A percentile compares a stretch with the other conserved stretches of the same genome.
Evolutionary conservation across 64 coral and sea anemone species (phyloP).

Genomic region (Montipora sp.): DNA sequence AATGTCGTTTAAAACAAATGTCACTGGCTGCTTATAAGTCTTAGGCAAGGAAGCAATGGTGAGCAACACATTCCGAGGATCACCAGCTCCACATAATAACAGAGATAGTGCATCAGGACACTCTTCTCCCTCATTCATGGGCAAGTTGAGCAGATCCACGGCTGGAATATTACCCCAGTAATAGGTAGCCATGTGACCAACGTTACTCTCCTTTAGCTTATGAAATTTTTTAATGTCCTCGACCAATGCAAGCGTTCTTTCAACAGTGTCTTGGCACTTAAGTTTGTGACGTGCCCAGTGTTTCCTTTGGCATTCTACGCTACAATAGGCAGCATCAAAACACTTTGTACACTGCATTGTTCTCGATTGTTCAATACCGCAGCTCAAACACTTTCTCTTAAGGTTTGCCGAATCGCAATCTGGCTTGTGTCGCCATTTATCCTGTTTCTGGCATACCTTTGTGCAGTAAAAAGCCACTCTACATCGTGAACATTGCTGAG

Average conservation of each 20-base stretch:
- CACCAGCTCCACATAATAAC: slow-evolving; percentile 64
- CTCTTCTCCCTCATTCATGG: slow-evolving; percentile 49
- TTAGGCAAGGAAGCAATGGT: slow-evolving; percentile 55
- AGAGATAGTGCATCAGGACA: slow-evolving; percentile 36
- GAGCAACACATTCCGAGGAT: slow-evolving; percentile 61
- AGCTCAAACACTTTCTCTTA: slow-evolving; percentile 21
- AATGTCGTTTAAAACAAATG: slow-evolving; percentile 66
- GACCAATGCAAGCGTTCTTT: slow-evolving; percentile 7
- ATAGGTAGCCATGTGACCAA: slow-evolving; percentile 1
- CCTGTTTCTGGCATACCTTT: slow-evolving; percentile 50
- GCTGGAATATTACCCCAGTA: slow-evolving; percentile 73
- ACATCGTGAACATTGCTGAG: slow-evolving; percentile 24
- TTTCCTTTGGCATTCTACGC: slow-evolving; percentile 47
- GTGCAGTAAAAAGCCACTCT: slow-evolving; percentile 39
- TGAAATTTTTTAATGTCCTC: no score
- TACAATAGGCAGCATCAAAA: slow-evolving; percentile 40
- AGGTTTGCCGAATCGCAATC: slow-evolving; percentile 42
- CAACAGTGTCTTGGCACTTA: neutral
- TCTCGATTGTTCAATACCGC: slow-evolving; percentile 12
- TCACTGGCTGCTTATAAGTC: slow-evolving; percentile 48
- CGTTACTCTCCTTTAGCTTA: neutral
- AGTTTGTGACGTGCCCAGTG: slow-evolving; percentile 14
- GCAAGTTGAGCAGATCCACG: slow-evolving; percentile 59
- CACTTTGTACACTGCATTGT: slow-evolving; percentile 36
- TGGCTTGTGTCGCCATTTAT: slow-evolving; percentile 58